These are phyloP conservation scores for Melanostigma gelatinosum DNA, from an alignment of 2,113 vertebrate species.

Conservation along the genomic window DNA sequence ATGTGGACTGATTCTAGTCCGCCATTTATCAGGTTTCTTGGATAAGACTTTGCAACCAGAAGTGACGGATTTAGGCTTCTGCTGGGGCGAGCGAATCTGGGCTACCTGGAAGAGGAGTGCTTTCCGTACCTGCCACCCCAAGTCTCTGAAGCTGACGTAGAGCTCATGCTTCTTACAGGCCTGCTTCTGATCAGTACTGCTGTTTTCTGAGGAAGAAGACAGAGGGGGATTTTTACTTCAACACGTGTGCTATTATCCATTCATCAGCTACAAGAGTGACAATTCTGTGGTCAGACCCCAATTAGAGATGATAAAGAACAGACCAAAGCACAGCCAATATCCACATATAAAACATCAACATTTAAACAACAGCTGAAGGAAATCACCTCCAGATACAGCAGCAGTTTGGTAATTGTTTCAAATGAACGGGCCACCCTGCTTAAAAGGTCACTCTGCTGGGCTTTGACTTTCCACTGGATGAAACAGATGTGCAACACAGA, in stretches of 20 bases:
- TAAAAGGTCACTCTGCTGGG: constrained; percentile 49
- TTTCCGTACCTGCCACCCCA: constrained; percentile 94
- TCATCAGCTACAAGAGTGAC: constrained; percentile 24
- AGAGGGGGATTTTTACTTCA: constrained; percentile 31
- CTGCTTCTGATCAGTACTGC: constrained; percentile 93
- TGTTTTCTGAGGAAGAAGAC: constrained; percentile 86
- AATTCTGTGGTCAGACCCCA: constrained; percentile 34
- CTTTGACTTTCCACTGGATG: constrained; percentile 85
- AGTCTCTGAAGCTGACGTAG: constrained; percentile 96
- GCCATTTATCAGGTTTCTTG: background rate
- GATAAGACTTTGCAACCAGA: constrained; percentile 7
- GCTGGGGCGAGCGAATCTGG: background rate
- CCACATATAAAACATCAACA: constrained; percentile 46
- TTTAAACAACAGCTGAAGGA: constrained; percentile 54
- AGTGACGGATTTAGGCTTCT: background rate
- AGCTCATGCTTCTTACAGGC: constrained; percentile 97
- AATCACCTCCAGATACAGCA: constrained; percentile 66
- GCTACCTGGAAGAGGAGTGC: background rate
- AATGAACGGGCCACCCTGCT: constrained; percentile 66
- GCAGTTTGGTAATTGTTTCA: constrained; percentile 59
- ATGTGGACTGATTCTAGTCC: background rate
- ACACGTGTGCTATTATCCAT: constrained; percentile 19
- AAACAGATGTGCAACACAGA: constrained; percentile 60
- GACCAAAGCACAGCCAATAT: constrained; percentile 34
- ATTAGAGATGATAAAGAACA: constrained; percentile 59